phyloP scores from a whole-genome alignment of 2,888 invertebrate species.

The Drosophila atripex region DNA sequence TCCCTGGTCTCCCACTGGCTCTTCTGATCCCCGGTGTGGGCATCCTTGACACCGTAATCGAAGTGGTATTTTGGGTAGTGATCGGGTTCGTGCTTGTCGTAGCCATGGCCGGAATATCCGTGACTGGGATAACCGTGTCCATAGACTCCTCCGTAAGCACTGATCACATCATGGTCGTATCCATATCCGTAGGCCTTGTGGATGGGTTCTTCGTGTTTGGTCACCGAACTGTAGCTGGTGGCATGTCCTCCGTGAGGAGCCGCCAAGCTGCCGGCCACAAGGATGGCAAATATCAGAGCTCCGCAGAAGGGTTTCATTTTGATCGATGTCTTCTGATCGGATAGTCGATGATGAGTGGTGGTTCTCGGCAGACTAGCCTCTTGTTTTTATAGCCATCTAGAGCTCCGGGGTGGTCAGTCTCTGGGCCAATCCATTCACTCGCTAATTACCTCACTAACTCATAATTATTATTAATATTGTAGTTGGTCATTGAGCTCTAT shows the following conservation, averaged over 20 bases:
- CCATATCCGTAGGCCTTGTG: slow-evolving; percentile 55
- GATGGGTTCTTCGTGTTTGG: slow-evolving; percentile 74
- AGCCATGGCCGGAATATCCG: slow-evolving; percentile 48
- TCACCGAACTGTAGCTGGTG: slow-evolving; percentile 75
- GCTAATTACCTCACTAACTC: slow-evolving; percentile 56
- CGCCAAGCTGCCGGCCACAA: slow-evolving; percentile 53
- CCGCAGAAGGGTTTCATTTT: slow-evolving; percentile 59
- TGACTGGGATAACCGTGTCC: slow-evolving; percentile 42
- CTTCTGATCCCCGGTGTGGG: slow-evolving; percentile 84
- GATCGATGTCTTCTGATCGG: slow-evolving; percentile 29
- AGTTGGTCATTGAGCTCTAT: slow-evolving; percentile 48
- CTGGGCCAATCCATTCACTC: slow-evolving; percentile 59
- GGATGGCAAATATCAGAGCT: slow-evolving; percentile 50
- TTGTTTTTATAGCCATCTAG: slow-evolving; percentile 51
- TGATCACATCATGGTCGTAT: slow-evolving; percentile 38
- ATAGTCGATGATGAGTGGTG: slow-evolving; percentile 50
- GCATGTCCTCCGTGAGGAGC: slow-evolving; percentile 67
- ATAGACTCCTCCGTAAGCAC: slow-evolving; percentile 41
- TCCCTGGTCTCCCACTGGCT: slow-evolving; percentile 85
- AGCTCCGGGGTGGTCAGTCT: slow-evolving; percentile 40
- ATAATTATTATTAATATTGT: slow-evolving; percentile 47
- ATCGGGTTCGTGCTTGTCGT: slow-evolving; percentile 83
- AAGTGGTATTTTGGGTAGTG: slow-evolving; percentile 84
- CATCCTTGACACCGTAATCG: slow-evolving; percentile 85
- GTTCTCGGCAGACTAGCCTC: slow-evolving; percentile 49